phyloP scores from a whole-genome alignment of 92 coral and sea anemone species.

The Paragorgia papillata region DNA sequence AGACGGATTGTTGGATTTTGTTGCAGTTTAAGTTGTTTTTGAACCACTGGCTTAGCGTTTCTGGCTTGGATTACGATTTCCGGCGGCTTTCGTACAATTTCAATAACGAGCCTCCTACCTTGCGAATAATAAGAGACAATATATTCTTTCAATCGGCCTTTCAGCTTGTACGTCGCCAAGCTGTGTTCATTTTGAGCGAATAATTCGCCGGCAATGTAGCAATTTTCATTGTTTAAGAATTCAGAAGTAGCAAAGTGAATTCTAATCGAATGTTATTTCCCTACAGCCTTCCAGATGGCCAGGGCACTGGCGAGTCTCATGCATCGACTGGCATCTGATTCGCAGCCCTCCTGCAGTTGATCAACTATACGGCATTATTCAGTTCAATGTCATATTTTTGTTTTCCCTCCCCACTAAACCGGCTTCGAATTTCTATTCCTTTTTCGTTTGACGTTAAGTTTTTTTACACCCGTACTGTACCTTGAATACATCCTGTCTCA shows the following conservation, averaged over 20 bases:
- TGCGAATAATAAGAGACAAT: neutral
- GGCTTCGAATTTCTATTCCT: neutral
- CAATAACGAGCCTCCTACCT: neutral
- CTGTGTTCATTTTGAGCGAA: neutral
- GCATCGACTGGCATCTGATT: neutral
- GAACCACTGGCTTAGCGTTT: too few species aligned
- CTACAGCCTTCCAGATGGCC: neutral
- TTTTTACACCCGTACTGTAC: neutral
- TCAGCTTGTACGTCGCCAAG: neutral
- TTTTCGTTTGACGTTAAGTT: neutral
- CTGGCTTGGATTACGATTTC: neutral
- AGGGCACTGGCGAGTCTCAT: neutral
- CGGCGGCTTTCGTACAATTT: neutral
- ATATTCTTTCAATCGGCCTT: neutral
- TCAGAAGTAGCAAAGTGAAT: too few species aligned
- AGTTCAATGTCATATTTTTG: neutral
- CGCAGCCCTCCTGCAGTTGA: neutral
- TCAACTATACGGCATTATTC: neutral
- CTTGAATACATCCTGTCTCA: too few species aligned
- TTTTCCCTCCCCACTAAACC: constrained; percentile 7
- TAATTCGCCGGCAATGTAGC: neutral
- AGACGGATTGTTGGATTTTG: too few species aligned
- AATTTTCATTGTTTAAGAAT: too few species aligned
- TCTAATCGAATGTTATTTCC: neutral
- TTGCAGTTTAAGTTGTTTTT: too few species aligned